Percentiles rank a stretch among this genome's conserved stretches.
phyloP scores from a whole-genome alignment of 2,888 invertebrate genomes.

The Euzophera pinguis region DNA sequence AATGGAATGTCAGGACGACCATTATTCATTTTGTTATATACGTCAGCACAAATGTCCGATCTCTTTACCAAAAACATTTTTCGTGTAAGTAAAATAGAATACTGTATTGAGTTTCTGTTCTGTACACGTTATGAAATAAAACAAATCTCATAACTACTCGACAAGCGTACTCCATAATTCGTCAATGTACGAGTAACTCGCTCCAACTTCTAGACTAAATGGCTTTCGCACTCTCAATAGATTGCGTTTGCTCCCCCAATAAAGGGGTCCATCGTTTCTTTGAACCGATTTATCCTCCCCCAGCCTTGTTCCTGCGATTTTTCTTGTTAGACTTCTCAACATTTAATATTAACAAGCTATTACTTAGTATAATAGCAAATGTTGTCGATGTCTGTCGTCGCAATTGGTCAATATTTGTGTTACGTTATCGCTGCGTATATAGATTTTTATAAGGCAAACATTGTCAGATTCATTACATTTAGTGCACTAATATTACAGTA shows the following conservation, averaged over 20 bases:
- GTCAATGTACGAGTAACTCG: slow-evolving; percentile 6
- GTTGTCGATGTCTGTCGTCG: not conserved
- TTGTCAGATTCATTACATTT: too few species aligned
- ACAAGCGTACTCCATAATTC: slow-evolving; percentile 8
- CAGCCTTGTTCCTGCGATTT: slow-evolving; percentile 33
- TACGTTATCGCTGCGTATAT: not conserved
- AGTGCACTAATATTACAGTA: too few species aligned
- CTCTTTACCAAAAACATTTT: not conserved
- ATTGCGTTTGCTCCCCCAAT: slow-evolving; percentile 34
- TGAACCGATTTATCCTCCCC: slow-evolving; percentile 42
- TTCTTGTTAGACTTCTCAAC: slow-evolving; percentile 32
- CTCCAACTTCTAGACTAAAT: slow-evolving; percentile 16
- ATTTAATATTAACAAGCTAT: slow-evolving; percentile 17
- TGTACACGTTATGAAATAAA: not conserved
- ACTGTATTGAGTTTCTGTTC: not conserved
- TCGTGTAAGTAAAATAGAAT: not conserved
- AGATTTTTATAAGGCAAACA: too few species aligned
- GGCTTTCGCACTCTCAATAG: slow-evolving; percentile 32
- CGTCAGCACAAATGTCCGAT: not conserved
- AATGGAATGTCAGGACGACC: not conserved
- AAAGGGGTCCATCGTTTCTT: slow-evolving; percentile 35
- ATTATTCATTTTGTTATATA: slow-evolving; percentile 1
- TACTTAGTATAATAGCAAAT: slow-evolving; percentile 12
- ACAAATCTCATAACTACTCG: not conserved
- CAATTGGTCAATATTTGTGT: slow-evolving; percentile 3